Conservation (phyloP, 1,140 invertebrate genomes). For the Nebria ingens region DNA sequence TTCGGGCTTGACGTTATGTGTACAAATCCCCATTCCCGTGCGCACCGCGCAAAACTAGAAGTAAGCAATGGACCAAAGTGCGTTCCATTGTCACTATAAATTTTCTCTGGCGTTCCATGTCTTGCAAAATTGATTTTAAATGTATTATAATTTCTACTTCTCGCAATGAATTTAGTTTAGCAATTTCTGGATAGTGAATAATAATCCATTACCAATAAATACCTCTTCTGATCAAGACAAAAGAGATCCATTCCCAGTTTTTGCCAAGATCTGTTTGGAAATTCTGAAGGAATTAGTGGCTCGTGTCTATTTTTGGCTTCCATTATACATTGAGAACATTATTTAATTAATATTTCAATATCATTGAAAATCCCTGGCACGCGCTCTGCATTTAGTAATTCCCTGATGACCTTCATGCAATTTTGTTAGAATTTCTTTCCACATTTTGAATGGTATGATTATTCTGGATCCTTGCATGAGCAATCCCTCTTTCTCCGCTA, state of each 20-base stretch:
- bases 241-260: background rate
- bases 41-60: background rate
- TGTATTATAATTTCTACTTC: background rate
- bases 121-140: background rate
- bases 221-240: background rate
- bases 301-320: background rate
- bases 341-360: background rate
- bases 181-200: background rate
- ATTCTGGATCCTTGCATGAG: background rate
- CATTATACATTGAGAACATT: background rate
- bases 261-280: background rate
- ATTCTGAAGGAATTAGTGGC: background rate
- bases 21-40: background rate
- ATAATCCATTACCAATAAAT: background rate
- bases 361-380: background rate
- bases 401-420: background rate
- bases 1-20: background rate
- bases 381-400: background rate
- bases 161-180: background rate
- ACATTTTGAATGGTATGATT: background rate
- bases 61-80: background rate
- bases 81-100: background rate
- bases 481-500: background rate
- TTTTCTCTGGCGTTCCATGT: background rate
- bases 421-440: background rate